Conservation (phyloP, 2,888 invertebrate species). For the Hypomecis atomaria region DNA sequence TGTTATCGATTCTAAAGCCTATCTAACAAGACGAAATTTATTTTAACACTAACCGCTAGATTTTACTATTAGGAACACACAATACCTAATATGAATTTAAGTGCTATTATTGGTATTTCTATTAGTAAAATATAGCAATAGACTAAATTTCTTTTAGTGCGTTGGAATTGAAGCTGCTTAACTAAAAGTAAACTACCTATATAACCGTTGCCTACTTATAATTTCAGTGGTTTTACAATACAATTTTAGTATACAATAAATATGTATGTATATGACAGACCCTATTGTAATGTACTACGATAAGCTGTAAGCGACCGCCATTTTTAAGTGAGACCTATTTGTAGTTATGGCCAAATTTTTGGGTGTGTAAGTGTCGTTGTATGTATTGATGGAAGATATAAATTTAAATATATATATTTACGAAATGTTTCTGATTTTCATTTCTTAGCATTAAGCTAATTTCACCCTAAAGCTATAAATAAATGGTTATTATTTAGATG, state of each 20-base stretch:
- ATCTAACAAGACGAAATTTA: too few species aligned
- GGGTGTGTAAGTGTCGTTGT: slow-evolving; percentile 80
- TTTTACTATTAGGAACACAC: too few species aligned
- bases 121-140: too few species aligned
- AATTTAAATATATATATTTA: slow-evolving; percentile 85
- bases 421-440: slow-evolving; percentile 71
- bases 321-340: slow-evolving; percentile 71
- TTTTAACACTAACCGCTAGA: too few species aligned
- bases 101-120: too few species aligned
- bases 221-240: slow-evolving; percentile 13
- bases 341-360: slow-evolving; percentile 76
- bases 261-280: slow-evolving; percentile 30
- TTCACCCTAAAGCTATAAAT: background rate
- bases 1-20: too few species aligned
- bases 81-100: too few species aligned
- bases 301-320: slow-evolving; percentile 61
- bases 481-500: too few species aligned
- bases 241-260: slow-evolving; percentile 5
- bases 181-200: too few species aligned
- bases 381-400: slow-evolving; percentile 86
- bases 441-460: slow-evolving; percentile 28
- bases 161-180: too few species aligned
- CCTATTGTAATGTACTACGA: slow-evolving; percentile 37
- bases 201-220: background rate
- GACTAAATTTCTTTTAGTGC: too few species aligned